Conservation (phyloP, 1,140 invertebrate genomes). For the Platorchestia sp. region DNA sequence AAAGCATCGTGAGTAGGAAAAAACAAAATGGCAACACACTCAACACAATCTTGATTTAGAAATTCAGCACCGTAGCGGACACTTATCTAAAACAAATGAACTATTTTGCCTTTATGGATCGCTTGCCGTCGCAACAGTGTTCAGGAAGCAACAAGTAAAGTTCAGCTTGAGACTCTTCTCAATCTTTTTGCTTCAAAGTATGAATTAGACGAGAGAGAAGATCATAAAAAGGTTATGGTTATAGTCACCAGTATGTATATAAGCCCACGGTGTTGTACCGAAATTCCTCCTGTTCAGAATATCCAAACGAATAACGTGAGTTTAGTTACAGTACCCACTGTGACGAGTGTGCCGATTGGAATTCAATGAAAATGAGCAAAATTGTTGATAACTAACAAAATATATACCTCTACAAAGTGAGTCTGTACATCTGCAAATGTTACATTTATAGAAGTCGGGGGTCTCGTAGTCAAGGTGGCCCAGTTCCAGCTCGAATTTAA, state of each 20-base stretch:
- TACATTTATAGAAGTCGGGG: not conserved
- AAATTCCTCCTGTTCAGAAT: not conserved
- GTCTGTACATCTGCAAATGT: not conserved
- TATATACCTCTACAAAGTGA: not conserved
- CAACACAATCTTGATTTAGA: not conserved
- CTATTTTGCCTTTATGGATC: not conserved
- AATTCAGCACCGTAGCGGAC: not conserved
- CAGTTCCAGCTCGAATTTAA: not conserved
- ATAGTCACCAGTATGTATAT: not conserved
- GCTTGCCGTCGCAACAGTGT: not conserved
- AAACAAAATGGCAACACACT: not conserved
- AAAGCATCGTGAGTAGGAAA: not conserved
- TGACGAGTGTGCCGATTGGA: not conserved
- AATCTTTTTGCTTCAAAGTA: not conserved
- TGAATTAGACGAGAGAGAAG: not conserved
- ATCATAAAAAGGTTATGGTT: not conserved
- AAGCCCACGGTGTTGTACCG: not conserved
- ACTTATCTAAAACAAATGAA: not conserved
- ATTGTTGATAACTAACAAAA: not conserved
- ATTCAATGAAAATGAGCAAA: not conserved
- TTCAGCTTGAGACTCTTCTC: not conserved
- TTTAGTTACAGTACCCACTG: not conserved
- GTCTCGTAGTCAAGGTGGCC: not conserved
- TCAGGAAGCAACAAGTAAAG: not conserved
- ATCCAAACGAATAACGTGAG: not conserved